phyloP scores from a whole-genome alignment of 2,113 vertebrate species.

The Corvus hawaiiensis region DNA sequence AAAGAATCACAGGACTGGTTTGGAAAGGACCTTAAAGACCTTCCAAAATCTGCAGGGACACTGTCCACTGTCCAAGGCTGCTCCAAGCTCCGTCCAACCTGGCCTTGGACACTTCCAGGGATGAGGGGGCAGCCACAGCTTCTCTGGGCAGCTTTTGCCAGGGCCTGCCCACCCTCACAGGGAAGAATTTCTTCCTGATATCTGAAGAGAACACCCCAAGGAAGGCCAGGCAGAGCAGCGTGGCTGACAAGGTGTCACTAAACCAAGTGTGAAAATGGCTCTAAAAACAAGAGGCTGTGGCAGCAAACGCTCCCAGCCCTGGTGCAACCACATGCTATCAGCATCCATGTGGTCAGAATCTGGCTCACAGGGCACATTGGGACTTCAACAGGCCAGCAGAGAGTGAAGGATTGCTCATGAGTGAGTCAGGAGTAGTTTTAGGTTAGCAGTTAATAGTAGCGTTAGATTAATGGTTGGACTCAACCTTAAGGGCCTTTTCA shows the following conservation, averaged over 20 bases:
- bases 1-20: not conserved
- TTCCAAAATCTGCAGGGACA: not conserved
- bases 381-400: not conserved
- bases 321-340: not conserved
- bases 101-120: not conserved
- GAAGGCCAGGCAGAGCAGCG: not conserved
- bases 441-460: rapidly evolving
- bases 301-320: not conserved
- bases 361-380: not conserved
- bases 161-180: not conserved
- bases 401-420: not conserved
- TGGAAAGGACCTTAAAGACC: not conserved
- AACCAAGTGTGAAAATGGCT: not conserved
- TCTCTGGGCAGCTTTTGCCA: not conserved
- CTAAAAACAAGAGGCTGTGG: rapidly evolving
- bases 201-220: not conserved
- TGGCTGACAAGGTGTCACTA: not conserved
- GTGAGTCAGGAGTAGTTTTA: not conserved
- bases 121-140: not conserved
- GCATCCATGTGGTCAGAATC: not conserved
- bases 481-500: not conserved
- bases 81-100: rapidly evolving
- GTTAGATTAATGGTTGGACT: not conserved
- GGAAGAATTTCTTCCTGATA: not conserved
- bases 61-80: rapidly evolving